These are phyloP conservation scores for Microtus pennsylvanicus DNA, from an alignment of 2,113 vertebrate species.

Conservation along the genomic window DNA sequence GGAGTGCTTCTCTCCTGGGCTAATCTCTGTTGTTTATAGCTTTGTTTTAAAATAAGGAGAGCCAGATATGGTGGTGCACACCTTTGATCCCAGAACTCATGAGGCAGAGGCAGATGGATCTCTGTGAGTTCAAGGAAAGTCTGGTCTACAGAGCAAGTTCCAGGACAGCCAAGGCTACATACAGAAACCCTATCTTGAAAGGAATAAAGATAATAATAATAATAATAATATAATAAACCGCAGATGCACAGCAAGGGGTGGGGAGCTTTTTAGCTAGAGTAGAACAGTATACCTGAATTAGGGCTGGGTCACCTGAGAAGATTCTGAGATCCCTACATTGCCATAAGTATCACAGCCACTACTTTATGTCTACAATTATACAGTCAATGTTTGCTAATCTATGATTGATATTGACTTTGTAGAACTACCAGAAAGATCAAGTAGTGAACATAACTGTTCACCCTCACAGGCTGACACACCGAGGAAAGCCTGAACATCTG, in stretches of 20 bases:
- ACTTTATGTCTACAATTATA: background rate
- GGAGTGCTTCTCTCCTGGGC: background rate
- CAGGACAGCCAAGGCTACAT: too few species aligned
- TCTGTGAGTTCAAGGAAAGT: too few species aligned
- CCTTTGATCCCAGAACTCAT: too few species aligned
- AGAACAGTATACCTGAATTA: background rate
- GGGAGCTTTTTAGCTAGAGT: background rate
- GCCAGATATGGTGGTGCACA: background rate
- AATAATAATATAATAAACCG: constrained; percentile 28
- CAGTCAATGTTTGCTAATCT: background rate
- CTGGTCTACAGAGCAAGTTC: too few species aligned
- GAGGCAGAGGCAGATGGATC: too few species aligned
- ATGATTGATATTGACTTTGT: background rate
- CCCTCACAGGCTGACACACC: too few species aligned
- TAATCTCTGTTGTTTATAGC: constrained; percentile 64
- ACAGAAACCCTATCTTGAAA: too few species aligned
- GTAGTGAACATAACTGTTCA: background rate
- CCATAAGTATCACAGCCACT: background rate
- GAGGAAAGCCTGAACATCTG: background rate
- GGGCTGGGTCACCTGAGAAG: background rate
- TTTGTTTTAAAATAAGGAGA: constrained; percentile 59
- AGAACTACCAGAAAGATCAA: background rate
- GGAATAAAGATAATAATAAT: background rate
- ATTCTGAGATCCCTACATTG: background rate
- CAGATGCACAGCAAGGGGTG: constrained; percentile 76